Conservation (phyloP, 92 coral and sea anemone species). For the Galaxea fascicularis region DNA sequence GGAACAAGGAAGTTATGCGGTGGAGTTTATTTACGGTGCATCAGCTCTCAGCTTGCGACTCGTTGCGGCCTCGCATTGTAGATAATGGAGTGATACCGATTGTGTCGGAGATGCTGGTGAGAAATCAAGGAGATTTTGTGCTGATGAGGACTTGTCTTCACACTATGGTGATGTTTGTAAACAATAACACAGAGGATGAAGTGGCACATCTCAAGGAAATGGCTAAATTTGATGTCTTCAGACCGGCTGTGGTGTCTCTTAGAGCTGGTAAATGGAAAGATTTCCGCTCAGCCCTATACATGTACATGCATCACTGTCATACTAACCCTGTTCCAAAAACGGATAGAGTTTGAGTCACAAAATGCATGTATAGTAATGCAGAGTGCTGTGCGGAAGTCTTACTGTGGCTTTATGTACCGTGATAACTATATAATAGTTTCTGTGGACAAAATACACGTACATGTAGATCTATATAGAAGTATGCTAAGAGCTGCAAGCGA, state of each 20-base stretch:
- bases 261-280: slow-evolving; percentile 98
- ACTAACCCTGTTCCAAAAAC: too few relatives aligned
- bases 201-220: slow-evolving; percentile 83
- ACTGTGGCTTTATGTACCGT: too few relatives aligned
- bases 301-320: too few relatives aligned
- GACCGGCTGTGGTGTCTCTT: slow-evolving; percentile 84
- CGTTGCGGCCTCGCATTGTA: slow-evolving; percentile 67
- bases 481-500: too few relatives aligned
- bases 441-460: too few relatives aligned
- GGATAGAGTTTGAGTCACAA: too few relatives aligned
- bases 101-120: slow-evolving; percentile 80
- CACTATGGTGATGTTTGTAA: slow-evolving; percentile 92
- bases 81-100: slow-evolving; percentile 66
- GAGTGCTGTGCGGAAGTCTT: too few relatives aligned
- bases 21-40: slow-evolving; percentile 84
- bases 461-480: too few relatives aligned
- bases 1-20: slow-evolving; percentile 87
- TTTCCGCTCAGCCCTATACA: too few relatives aligned
- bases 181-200: slow-evolving; percentile 84
- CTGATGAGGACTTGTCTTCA: slow-evolving; percentile 89
- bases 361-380: too few relatives aligned
- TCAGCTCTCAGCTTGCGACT: slow-evolving; percentile 87
- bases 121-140: slow-evolving; percentile 85
- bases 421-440: too few relatives aligned
- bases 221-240: slow-evolving; percentile 78